These are phyloP conservation scores for Leptopilina boulardi DNA, from an alignment of 1,140 invertebrate genomes.

Conservation along the genomic window DNA sequence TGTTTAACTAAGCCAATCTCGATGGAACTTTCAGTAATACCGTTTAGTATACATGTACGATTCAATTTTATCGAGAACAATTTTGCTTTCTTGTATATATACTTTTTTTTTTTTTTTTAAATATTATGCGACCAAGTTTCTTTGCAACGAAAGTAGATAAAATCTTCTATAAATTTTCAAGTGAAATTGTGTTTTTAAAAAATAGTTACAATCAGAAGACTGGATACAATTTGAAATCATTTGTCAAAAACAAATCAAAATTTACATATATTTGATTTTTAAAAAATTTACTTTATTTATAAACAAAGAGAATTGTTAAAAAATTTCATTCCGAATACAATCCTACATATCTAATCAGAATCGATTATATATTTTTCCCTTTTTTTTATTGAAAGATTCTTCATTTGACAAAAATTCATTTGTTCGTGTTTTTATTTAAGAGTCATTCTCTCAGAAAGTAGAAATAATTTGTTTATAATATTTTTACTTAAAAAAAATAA, in stretches of 20 bases:
- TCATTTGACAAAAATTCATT: too few species aligned
- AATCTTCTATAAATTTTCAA: neutral
- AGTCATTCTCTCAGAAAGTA: too few species aligned
- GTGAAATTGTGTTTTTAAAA: neutral
- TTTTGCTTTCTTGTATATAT: neutral
- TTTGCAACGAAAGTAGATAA: conserved; percentile 23
- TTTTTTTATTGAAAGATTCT: too few species aligned
- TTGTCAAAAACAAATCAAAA: neutral
- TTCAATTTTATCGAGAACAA: neutral
- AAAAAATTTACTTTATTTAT: too few species aligned
- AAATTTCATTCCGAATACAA: neutral
- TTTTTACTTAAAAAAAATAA: too few species aligned
- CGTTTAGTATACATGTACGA: neutral
- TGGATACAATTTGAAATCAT: neutral
- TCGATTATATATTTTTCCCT: too few species aligned
- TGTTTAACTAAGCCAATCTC: conserved; percentile 28
- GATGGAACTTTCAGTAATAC: conserved; percentile 22
- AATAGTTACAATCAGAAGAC: neutral
- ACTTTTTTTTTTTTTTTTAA: neutral
- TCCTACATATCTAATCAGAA: conserved; percentile 28
- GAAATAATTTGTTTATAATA: too few species aligned
- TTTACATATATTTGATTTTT: too few species aligned
- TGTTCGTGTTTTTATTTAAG: too few species aligned
- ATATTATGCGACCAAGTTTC: neutral
- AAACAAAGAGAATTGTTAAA: too few species aligned